Conservation (phyloP, 2,888 invertebrate species). For the Herminia tarsipennalis region DNA sequence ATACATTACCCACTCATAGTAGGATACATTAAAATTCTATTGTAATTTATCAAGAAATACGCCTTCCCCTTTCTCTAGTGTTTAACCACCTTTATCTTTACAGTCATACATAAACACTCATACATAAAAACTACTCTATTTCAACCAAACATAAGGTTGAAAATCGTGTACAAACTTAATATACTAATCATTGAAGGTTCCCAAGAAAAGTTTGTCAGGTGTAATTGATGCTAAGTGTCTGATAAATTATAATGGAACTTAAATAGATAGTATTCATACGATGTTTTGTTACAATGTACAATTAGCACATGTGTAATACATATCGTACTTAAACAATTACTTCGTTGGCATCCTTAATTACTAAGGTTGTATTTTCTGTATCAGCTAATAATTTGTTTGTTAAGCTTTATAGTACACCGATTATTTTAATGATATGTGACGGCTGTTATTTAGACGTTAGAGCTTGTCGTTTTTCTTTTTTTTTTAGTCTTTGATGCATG, state of each 20-base stretch:
- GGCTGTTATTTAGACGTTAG: conserved; percentile 20
- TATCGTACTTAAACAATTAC: conserved; percentile 56
- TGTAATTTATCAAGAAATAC: conserved; percentile 76
- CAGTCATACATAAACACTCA: neutral
- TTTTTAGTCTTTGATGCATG: too few species aligned
- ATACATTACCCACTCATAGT: conserved; percentile 70
- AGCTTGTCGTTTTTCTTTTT: conserved; percentile 17
- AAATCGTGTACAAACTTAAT: conserved; percentile 15
- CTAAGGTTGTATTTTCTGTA: neutral
- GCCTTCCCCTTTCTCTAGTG: conserved; percentile 69
- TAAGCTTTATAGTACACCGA: conserved; percentile 17
- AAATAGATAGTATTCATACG: conserved; percentile 73
- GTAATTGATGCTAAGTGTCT: conserved; percentile 80
- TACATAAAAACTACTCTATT: conserved; percentile 26
- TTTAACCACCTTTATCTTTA: conserved; percentile 8
- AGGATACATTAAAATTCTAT: conserved; percentile 75
- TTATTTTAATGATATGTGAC: conserved; percentile 12
- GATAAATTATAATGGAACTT: conserved; percentile 79
- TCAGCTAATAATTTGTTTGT: conserved; percentile 26
- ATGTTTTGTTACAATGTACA: conserved; percentile 66
- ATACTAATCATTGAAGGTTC: neutral
- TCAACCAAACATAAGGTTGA: conserved; percentile 32
- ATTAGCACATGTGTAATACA: conserved; percentile 69
- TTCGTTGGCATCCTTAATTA: conserved; percentile 43
- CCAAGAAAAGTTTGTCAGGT: conserved; percentile 53